These are phyloP conservation scores for Lasius platythorax DNA, from an alignment of 2,888 invertebrate species.

Conservation along the genomic window DNA sequence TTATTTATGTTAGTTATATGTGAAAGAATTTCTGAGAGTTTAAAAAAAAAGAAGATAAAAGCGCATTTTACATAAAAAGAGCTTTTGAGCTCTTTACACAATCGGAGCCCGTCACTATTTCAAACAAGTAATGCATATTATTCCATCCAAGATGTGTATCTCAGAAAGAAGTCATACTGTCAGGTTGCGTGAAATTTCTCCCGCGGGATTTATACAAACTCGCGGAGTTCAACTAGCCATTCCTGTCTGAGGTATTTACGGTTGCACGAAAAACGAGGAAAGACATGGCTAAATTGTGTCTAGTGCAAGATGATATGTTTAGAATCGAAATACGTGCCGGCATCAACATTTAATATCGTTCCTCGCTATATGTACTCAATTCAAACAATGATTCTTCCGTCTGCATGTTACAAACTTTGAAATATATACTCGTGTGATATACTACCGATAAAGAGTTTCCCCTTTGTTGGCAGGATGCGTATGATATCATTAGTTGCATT, in stretches of 20 bases:
- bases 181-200: constrained; percentile 61
- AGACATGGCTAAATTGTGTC: constrained; percentile 15
- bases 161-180: constrained; percentile 48
- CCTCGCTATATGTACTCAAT: background rate
- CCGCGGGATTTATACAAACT: constrained; percentile 58
- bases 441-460: background rate
- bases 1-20: background rate
- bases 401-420: constrained; percentile 23
- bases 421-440: background rate
- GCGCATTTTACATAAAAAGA: background rate
- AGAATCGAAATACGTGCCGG: constrained; percentile 19
- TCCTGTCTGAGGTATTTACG: constrained; percentile 48
- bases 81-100: background rate
- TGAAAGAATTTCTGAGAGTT: background rate
- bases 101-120: background rate
- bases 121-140: constrained; percentile 14
- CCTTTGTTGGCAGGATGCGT: constrained; percentile 3
- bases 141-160: constrained; percentile 48
- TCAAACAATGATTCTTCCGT: constrained; percentile 18
- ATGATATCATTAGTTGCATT: constrained; percentile 27
- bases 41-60: background rate
- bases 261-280: constrained; percentile 32
- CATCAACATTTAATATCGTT: constrained; percentile 49
- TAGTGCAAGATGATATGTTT: constrained; percentile 36
- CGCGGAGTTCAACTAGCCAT: constrained; percentile 36